Evolutionary conservation across 2,113 vertebrate species (phyloP), one percentile per base, ranked within the genome.

Genomic region (Callipepla squamata): DNA sequence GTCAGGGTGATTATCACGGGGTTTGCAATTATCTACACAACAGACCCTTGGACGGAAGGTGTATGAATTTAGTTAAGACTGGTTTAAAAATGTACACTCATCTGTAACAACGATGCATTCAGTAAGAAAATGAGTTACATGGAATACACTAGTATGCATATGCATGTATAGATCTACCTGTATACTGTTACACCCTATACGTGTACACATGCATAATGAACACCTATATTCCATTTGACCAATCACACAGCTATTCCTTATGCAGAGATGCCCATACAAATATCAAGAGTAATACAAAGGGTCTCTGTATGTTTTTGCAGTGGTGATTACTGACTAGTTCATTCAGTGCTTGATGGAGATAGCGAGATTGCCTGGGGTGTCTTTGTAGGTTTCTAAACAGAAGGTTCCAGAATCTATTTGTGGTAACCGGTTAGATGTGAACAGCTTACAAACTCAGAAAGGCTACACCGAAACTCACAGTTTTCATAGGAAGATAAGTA

Each of bases 341-440:
- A 8, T 77, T 87, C 90, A 21, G 63, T 18, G 61, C 50, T 55
- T 90, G 80, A 85, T 58, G 80, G 90, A 95, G 88, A 80, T 63
- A 50, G 63, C 2, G 2, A 7, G 74, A 78, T 77, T 91, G 65
- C 82, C 73, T 85, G 70, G 55, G 78, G 89, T 80, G 90, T 18
- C 82, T 45, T 81, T 30, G 55, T 59, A 72, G 48, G 75, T 77
- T 85, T 92, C 85, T 93, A 82, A 92, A 66, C 76, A 19, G 69
- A 95, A 96, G 72, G 72, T 90, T 95, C 88, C 88, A 74, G 83
- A 93, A 85, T 95, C 94, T 89, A 85, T 95, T 91, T 83, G 90
- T 78, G 72, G 90, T 77, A 90, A 93, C 86, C 48, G 86, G 70
- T 53, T 90, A 73, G 78, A 91, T 95, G 86, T 92, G 94, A 96